Evolutionary conservation across 2,888 invertebrate genomes (phyloP).

Genomic region (Serrognathus titanus): DNA sequence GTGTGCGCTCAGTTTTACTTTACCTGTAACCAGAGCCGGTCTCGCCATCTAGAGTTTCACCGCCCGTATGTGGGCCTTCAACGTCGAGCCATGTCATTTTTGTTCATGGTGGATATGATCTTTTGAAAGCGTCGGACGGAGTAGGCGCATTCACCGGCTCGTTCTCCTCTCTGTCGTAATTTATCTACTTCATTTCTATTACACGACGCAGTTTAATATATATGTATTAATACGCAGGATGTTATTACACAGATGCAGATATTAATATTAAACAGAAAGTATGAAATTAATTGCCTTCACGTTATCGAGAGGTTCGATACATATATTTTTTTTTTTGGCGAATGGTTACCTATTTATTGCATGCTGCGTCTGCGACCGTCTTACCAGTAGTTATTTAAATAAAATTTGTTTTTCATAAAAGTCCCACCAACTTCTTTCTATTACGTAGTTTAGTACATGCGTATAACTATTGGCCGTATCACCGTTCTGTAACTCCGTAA

Average conservation of each 20-base stretch:
- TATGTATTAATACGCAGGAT: background rate
- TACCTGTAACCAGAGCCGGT: conserved; percentile 39
- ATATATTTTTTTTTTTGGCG: too few species aligned
- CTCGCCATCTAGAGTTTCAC: conserved; percentile 40
- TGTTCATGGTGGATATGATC: conserved; percentile 17
- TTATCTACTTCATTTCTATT: background rate
- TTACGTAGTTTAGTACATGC: too few species aligned
- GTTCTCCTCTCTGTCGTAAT: background rate
- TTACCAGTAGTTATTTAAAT: too few species aligned
- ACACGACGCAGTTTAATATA: background rate
- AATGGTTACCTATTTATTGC: too few species aligned
- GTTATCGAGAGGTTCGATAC: too few species aligned
- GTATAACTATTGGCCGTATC: background rate
- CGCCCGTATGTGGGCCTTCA: conserved; percentile 35
- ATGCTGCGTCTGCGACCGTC: too few species aligned
- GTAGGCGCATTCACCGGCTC: background rate
- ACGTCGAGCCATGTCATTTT: conserved; percentile 20
- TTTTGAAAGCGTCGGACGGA: background rate
- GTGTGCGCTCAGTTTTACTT: conserved; percentile 38
- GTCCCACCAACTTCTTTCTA: too few species aligned
- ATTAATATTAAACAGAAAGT: background rate
- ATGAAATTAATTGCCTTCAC: too few species aligned
- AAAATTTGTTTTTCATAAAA: too few species aligned
- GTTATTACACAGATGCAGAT: background rate
- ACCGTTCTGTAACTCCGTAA: too few species aligned